Base-by-base conservation (phyloP, 1,140 invertebrate species). In the Planococcus citri region DNA sequence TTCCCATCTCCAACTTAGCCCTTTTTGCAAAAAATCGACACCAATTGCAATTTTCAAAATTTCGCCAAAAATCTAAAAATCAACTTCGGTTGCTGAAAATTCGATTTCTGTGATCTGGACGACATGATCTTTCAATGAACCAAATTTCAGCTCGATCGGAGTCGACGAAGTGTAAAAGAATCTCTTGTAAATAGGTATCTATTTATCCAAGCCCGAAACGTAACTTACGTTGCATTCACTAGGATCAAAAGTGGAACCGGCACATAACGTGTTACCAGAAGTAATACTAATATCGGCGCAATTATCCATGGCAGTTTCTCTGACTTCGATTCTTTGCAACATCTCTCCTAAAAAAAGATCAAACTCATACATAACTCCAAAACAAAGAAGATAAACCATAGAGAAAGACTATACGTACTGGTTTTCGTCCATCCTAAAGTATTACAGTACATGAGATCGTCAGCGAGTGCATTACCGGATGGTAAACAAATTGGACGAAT, bases 281-380 rank as follows among this genome's bases (percentile, higher is more conserved):
- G 88, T 85, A 64, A 92, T 91, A 74, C 88, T 91, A 27, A 91
- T 85, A 75, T 91, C 91, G 75, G 90, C 88, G 74, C 89, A 92
- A 64, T 83, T 85, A 72, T 88, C 86, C 88, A 90, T 91, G 21
- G 84, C 80, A 57, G 83, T 87, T 17, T 85, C 81, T 73, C 84
- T 84, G 0, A 92, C 78, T 74, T 91, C 87, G 10, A 91, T 85
- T 69, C 89, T 82, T 77, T 91, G 88, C 71, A 92, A 77, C 73
- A 90, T 83, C 75, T 91, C 89, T 69, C 81, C 82, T 83, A 69
- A 24, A 74, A n/a, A n/a, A n/a, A n/a, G n/a, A n/a, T n/a, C n/a
- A n/a, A n/a, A n/a, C n/a, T n/a, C n/a, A n/a, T n/a, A n/a, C n/a
- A n/a, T n/a, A n/a, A n/a, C n/a, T 70, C 71, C 12, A 67, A 70